phyloP scores from a whole-genome alignment of 2,797 vertebrate species.

The Lateolabrax maculatus region DNA sequence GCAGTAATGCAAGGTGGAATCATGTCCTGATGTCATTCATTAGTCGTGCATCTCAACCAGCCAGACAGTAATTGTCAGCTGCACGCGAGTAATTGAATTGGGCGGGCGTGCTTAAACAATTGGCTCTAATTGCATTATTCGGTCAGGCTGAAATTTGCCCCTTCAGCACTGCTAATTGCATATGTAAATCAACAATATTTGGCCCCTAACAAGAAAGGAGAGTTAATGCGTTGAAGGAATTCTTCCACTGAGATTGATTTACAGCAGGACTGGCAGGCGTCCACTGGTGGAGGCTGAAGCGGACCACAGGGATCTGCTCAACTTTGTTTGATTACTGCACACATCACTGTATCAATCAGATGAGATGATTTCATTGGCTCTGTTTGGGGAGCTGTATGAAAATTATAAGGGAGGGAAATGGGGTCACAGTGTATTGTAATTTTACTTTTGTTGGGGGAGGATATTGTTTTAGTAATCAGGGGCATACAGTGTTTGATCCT shows the following conservation, averaged over 20 bases:
- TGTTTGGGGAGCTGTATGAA: background rate
- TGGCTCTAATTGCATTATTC: slow-evolving; percentile 80
- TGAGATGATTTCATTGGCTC: slow-evolving; percentile 38
- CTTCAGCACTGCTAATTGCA: slow-evolving; percentile 69
- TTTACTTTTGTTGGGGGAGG: background rate
- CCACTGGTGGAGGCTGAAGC: slow-evolving; percentile 27
- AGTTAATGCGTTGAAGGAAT: slow-evolving; percentile 63
- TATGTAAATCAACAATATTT: slow-evolving; percentile 71
- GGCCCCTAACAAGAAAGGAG: slow-evolving; percentile 52
- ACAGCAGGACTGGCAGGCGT: slow-evolving; percentile 54
- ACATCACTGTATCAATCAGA: slow-evolving; percentile 33
- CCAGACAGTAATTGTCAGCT: slow-evolving; percentile 70
- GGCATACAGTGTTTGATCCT: background rate
- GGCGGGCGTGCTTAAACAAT: slow-evolving; percentile 74
- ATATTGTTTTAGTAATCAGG: slow-evolving; percentile 2
- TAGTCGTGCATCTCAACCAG: slow-evolving; percentile 67
- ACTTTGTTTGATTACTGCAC: slow-evolving; percentile 21
- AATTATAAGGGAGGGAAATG: background rate
- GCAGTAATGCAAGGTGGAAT: slow-evolving; percentile 58
- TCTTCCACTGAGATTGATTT: slow-evolving; percentile 52
- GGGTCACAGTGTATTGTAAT: background rate
- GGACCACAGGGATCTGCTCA: slow-evolving; percentile 18
- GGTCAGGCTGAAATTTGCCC: slow-evolving; percentile 63
- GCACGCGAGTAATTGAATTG: slow-evolving; percentile 74
- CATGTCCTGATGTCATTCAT: slow-evolving; percentile 61